A percentile compares a stretch with the other conserved stretches of the same genome.
phyloP scores from a whole-genome alignment of 2,888 invertebrate species.

The Patella pellucida region DNA sequence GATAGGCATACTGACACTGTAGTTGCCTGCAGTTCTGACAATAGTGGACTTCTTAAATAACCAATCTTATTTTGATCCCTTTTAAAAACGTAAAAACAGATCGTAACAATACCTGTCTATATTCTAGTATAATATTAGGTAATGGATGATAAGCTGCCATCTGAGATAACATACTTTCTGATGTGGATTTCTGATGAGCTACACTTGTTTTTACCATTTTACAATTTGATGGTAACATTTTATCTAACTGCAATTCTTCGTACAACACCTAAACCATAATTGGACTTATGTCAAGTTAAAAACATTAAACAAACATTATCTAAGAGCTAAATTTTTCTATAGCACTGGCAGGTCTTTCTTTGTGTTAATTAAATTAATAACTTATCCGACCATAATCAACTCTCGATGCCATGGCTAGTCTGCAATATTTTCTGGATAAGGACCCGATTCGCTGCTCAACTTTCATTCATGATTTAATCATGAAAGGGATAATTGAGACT shows the following conservation, averaged over 20 bases:
- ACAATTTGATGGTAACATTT: conserved; percentile 45
- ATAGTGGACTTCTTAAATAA: no score
- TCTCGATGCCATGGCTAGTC: not conserved
- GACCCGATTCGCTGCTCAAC: no score
- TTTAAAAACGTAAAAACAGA: no score
- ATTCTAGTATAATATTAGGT: conserved; percentile 63
- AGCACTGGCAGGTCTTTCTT: no score
- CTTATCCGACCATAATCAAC: no score
- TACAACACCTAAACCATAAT: conserved; percentile 55
- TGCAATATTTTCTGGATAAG: not conserved
- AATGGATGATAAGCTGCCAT: conserved; percentile 55
- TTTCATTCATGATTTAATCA: no score
- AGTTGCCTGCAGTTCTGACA: no score
- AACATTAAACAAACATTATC: conserved; percentile 17
- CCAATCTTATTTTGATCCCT: no score
- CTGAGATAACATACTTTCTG: conserved; percentile 59
- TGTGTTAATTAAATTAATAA: no score
- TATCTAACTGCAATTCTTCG: conserved; percentile 61
- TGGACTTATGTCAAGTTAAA: not conserved
- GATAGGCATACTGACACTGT: no score
- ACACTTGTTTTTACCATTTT: conserved; percentile 58
- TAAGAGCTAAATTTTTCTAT: no score
- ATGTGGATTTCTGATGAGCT: conserved; percentile 61
- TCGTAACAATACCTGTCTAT: conserved; percentile 57
- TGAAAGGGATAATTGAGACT: no score